A percentile compares a stretch with the other conserved stretches of the same genome.
Evolutionary conservation across 2,113 vertebrate genomes (phyloP).

Genomic region (Lipotes vexillifer): DNA sequence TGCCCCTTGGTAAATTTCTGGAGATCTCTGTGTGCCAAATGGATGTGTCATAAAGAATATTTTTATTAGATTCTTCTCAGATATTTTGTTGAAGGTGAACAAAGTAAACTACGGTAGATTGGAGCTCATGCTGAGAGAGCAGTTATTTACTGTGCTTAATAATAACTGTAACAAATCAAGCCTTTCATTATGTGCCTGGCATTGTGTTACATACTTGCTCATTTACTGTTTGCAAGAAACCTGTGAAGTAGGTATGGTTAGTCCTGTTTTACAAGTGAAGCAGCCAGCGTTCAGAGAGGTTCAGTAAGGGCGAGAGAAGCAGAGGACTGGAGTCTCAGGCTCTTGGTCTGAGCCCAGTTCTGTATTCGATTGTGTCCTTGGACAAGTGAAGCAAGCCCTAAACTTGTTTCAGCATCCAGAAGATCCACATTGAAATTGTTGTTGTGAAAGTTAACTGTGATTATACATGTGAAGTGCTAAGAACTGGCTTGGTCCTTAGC

Average conservation of each 20-base stretch:
- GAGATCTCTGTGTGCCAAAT: not conserved
- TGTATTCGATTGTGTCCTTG: not conserved
- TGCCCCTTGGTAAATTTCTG: not conserved
- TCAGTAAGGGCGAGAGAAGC: not conserved
- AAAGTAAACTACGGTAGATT: not conserved
- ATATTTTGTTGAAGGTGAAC: not conserved
- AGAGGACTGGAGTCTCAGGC: not conserved
- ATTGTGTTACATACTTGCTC: not conserved
- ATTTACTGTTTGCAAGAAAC: not conserved
- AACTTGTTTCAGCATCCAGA: not conserved
- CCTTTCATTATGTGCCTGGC: not conserved
- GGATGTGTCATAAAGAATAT: not conserved
- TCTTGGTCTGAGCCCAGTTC: not conserved
- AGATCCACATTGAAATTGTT: not conserved
- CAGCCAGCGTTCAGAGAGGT: not conserved
- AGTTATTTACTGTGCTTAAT: not conserved
- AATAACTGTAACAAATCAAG: not conserved
- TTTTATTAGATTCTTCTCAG: slow-evolving; percentile 1
- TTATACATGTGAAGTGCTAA: not conserved
- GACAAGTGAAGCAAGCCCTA: not conserved
- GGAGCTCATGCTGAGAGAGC: not conserved
- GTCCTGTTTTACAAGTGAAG: not conserved
- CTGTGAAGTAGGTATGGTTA: not conserved
- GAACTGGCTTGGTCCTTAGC: not conserved
- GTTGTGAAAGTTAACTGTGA: not conserved